Evolutionary conservation across 1,140 invertebrate genomes (phyloP), one percentile per base, ranked within the genome.

Genomic region (Apis dorsata): DNA sequence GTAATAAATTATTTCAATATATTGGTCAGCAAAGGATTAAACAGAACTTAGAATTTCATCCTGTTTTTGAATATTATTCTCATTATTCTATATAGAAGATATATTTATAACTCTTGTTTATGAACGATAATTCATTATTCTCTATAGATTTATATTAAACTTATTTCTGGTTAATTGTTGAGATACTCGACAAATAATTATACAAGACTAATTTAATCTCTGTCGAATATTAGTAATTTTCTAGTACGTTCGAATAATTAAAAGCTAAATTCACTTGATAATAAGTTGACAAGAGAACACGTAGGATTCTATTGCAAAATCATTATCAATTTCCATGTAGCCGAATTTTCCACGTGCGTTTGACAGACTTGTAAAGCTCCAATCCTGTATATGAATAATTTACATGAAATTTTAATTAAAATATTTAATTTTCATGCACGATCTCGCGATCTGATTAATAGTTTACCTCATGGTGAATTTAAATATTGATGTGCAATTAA

Each of bases 371-470:
- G 17, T 15, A 34, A 57, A 53, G 5, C 8, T 0, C 1, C 28
- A 44, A 44, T 15, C 8, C 34, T 7, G 34, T 4, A 19, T 73
- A 59, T 55, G 53, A 72, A 72, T 72, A 72, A 34, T 49, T 62
- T 74, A 74, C 10, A n/a, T 17, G 57, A 74, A 60, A 74, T 60
- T 60, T 74, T 24, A 60, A 60, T 59, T 44, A 13, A 59, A 73
- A 73, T 60, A 59, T 44, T 73, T 73, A n/a, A 73, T 59, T 44
- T 44, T n/a, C 28, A n/a, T 17, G 19, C 28, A n/a, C 71, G 55
- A 1, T 13, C 13, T 28, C 17, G 24, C 2, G 10, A 13, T 8
- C 2, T 15, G 71, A 44, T 73, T 59, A 57, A 59, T 44, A 59
- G 28, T 21, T n/a, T 24, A 5, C 8, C 1, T 13, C 17, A 7